Percentiles rank a stretch among this genome's conserved stretches.
These are phyloP conservation scores for Forbesichthys agassizii DNA, from an alignment of 2,113 vertebrate genomes.

Conservation along the genomic window DNA sequence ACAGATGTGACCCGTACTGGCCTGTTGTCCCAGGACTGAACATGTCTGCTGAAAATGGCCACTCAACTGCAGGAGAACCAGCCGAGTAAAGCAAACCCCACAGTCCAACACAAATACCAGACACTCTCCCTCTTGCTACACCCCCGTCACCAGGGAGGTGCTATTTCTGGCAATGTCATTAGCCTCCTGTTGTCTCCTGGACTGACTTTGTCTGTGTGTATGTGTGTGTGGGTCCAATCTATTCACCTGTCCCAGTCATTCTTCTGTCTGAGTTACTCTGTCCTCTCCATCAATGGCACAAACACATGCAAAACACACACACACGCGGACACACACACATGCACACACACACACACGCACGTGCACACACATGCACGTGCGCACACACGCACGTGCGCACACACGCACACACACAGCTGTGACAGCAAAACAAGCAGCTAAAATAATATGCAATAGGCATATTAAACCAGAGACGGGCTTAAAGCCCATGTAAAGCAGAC, in stretches of 20 bases:
- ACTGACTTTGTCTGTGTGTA: conserved; percentile 25
- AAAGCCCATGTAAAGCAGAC: too few relatives aligned
- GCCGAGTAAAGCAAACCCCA: conserved; percentile 2
- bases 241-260: conserved; percentile 60
- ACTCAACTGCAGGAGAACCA: conserved; percentile 4
- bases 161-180: conserved; percentile 70
- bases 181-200: conserved; percentile 54
- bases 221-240: conserved; percentile 11
- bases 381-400: not conserved
- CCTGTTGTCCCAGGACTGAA: conserved; percentile 25
- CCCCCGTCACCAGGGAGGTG: conserved; percentile 15
- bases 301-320: conserved; percentile 8
- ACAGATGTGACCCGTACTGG: conserved; percentile 34
- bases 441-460: too few relatives aligned
- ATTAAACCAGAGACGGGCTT: too few relatives aligned
- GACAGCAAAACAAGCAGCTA: too few relatives aligned
- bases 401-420: not conserved
- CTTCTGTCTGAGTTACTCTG: conserved; percentile 14
- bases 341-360: not conserved
- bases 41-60: not conserved
- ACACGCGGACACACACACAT: not conserved
- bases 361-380: not conserved
- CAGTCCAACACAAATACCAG: not conserved
- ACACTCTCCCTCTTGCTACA: conserved; percentile 10
- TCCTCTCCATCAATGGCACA: conserved; percentile 23